Base-by-base conservation (phyloP, 2,113 vertebrate species). In the Percina caprodes region DNA sequence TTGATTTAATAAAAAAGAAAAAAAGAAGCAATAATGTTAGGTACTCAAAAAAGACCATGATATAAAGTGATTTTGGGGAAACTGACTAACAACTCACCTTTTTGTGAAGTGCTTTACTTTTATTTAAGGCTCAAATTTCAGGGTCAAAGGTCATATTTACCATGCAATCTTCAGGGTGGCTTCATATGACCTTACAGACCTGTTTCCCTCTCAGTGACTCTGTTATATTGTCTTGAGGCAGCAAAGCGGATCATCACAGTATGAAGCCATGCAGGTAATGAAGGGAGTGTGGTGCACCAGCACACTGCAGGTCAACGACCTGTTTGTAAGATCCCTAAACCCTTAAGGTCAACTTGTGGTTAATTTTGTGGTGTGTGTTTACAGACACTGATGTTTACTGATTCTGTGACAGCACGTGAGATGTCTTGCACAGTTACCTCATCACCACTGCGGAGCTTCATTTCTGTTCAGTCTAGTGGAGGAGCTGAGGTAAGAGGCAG, bases 401-500 rank as follows among this genome's bases (percentile, higher is more conserved):
- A 54, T 80, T 68, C 19, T 79, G 61, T 33, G 59, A n/a, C 33
- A 45, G 42, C 4, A 62, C n/a, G 48, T 51, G 45, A 80, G 30
- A 60, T 69, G 63, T 79, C 77, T 74, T 48, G 24, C 52, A 59
- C 56, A 18, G 52, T 79, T 70, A 74, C 69, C 35, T 72, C 51
- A 33, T 83, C 63, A 30, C 16, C 6, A 24, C 54, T 39, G 39
- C 66, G 75, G 59, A 74, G 66, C 58, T 71, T 63, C 5, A 18
- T 74, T 74, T 71, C 4, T 66, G 48, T 42, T 73, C 45, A 18
- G 54, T 59, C 18, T 19, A 15, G 30, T 23, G 39, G 58, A 63
- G 35, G 84, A 80, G 80, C 58, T 21, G 35, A 80, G 76, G 56
- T 75, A 72, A 76, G 67, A 76, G 73, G 82, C 84, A 52, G 69